Evolutionary conservation across 2,888 invertebrate genomes (phyloP), one percentile per base, ranked within the genome.

Genomic region (Steromphala cineraria): DNA sequence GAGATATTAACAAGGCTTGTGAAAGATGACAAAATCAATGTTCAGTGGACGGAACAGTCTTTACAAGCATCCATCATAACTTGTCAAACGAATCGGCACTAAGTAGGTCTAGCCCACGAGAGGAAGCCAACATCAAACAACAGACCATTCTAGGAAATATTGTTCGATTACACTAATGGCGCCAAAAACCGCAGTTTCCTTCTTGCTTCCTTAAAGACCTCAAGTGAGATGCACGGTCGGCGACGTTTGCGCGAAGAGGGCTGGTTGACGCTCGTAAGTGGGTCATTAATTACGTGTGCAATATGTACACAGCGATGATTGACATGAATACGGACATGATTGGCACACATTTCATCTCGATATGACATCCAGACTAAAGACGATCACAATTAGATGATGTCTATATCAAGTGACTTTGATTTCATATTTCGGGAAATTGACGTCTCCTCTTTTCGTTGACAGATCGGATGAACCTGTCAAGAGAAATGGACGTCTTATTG

Each of bases 121-220:
- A 62, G 62, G 62, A 62, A 62, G 62, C 62, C 15, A 24, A 62
- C 28, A 62, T 62, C 62, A 62, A 62, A 62, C 62, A 62, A 28
- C 28, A 62, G 28, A 24, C 62, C 28, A 24, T 24, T 62, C 28
- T 28, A 62, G 62, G 62, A 62, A 62, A 62, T 62, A 62, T 62
- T 62, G 28, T 24, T 62, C 62, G 62, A 62, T 62, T 62, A 28
- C 62, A 28, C 62, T 62, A 62, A 62, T 62, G 62, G 62, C 62
- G 28, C 62, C 62, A 62, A 62, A 62, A 62, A 62, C 62, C 28
- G 62, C 62, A 62, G 62, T 62, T 62, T 62, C 62, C 62, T 62
- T 28, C 24, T 24, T 13, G 17, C 28, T 28, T 62, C 28, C 62
- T 8, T 62, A 28, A 62, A 28, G 28, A 62, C 24, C 10, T 24